Conservation (phyloP, 2,888 invertebrate species). For the Monopis laevigella region DNA sequence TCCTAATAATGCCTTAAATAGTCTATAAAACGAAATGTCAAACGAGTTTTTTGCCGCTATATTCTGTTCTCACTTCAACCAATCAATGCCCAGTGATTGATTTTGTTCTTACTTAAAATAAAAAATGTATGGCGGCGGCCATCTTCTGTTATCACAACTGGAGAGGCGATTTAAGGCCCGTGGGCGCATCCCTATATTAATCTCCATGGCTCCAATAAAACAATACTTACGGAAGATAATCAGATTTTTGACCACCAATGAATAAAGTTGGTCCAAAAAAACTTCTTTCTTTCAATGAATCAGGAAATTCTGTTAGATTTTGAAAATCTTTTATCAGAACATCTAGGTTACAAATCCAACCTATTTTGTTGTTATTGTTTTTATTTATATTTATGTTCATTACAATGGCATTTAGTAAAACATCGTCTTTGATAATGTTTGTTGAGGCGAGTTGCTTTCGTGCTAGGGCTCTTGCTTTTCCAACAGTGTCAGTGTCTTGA, state of each 20-base stretch:
- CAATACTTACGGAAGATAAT: slow-evolving; percentile 74
- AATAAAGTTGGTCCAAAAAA: slow-evolving; percentile 80
- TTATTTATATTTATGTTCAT: slow-evolving; percentile 57
- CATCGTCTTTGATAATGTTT: slow-evolving; percentile 50
- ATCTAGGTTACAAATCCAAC: slow-evolving; percentile 83
- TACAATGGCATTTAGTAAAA: slow-evolving; percentile 62
- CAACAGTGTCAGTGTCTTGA: slow-evolving; percentile 26
- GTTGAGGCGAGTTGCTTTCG: slow-evolving; percentile 27
- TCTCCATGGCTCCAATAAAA: no score
- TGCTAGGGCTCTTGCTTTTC: slow-evolving; percentile 28
- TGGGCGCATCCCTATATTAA: no score
- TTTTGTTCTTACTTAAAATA: no score
- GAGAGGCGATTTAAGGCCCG: no score
- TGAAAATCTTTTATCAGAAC: slow-evolving; percentile 71
- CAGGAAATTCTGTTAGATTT: slow-evolving; percentile 71
- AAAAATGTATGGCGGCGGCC: no score
- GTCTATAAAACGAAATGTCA: no score
- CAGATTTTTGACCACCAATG: slow-evolving; percentile 83
- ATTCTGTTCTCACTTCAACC: no score
- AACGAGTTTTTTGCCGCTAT: no score
- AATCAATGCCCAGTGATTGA: no score
- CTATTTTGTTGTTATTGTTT: slow-evolving; percentile 30
- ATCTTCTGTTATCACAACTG: no score
- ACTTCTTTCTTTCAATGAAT: slow-evolving; percentile 26
- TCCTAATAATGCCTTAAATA: no score